Conservation (phyloP, 1,140 invertebrate species). For the Dryas iulia region DNA sequence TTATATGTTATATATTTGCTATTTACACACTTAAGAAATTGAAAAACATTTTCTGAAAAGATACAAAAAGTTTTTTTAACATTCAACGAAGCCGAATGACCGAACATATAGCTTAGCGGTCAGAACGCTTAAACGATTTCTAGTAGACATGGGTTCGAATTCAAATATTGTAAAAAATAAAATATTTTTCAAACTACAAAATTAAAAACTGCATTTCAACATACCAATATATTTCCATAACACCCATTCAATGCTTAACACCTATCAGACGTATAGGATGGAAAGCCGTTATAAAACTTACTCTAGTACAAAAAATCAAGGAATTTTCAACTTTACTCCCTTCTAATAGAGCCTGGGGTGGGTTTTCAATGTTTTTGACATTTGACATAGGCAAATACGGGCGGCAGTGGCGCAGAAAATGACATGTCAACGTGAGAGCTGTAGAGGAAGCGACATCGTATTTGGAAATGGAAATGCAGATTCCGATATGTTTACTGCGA, state of each 20-base stretch:
- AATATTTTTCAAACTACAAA: no score
- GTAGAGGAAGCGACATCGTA: conserved; percentile 15
- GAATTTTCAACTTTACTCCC: neutral
- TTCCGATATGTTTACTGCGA: conserved; percentile 8
- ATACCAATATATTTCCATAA: neutral
- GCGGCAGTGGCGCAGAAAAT: conserved; percentile 59
- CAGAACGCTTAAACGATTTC: no score
- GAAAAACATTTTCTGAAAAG: no score
- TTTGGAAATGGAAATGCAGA: conserved; percentile 19
- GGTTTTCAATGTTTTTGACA: conserved; percentile 15
- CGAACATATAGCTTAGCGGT: no score
- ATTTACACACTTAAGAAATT: no score
- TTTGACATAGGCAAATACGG: conserved; percentile 49
- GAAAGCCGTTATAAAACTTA: conserved; percentile 7
- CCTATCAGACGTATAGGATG: conserved; percentile 15
- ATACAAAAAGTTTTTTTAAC: no score
- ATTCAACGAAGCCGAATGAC: no score
- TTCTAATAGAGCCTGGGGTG: neutral
- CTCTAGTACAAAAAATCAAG: neutral
- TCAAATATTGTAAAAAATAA: no score
- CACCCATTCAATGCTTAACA: conserved; percentile 1
- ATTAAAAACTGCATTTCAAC: neutral
- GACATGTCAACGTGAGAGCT: conserved; percentile 48
- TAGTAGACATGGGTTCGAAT: no score
- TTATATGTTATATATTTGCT: no score